A percentile compares a stretch with the other conserved stretches of the same genome.
phyloP scores from a whole-genome alignment of 2,113 vertebrate species.

The Heteronetta atricapilla region DNA sequence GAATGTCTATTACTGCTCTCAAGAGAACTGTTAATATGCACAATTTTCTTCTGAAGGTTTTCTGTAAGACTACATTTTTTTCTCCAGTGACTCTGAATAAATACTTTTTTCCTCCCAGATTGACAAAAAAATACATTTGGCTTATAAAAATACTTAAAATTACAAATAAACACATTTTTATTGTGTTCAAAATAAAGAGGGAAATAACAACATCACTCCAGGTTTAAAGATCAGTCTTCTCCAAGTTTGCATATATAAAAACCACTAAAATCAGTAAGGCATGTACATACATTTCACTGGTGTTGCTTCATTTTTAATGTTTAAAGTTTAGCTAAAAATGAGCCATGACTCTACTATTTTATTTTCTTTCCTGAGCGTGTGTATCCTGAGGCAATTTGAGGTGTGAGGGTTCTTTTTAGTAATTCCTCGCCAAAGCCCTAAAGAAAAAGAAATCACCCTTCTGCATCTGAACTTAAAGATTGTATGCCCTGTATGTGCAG shows the following conservation, averaged over 20 bases:
- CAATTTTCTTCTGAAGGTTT: slow-evolving; percentile 25
- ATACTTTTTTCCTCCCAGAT: background rate
- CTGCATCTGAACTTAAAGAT: slow-evolving; percentile 25
- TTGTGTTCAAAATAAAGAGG: background rate
- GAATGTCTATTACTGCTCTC: slow-evolving; percentile 40
- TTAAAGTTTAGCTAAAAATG: background rate
- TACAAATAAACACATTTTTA: background rate
- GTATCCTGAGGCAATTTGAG: slow-evolving; percentile 53
- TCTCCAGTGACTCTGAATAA: slow-evolving; percentile 6
- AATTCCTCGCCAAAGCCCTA: slow-evolving; percentile 38
- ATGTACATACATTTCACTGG: background rate
- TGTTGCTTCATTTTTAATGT: background rate
- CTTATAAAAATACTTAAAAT: background rate
- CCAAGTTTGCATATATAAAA: background rate
- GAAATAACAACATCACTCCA: background rate
- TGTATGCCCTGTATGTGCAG: slow-evolving; percentile 24
- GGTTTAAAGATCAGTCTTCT: background rate
- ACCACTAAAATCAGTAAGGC: background rate
- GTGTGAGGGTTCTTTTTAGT: slow-evolving; percentile 60
- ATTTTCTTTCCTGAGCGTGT: slow-evolving; percentile 59
- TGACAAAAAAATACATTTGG: background rate
- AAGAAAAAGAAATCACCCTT: slow-evolving; percentile 26
- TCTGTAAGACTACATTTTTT: background rate
- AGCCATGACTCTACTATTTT: background rate
- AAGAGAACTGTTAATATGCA: slow-evolving; percentile 26